phyloP scores from a whole-genome alignment of 2,113 vertebrate species.

The Datnioides undecimradiatus region DNA sequence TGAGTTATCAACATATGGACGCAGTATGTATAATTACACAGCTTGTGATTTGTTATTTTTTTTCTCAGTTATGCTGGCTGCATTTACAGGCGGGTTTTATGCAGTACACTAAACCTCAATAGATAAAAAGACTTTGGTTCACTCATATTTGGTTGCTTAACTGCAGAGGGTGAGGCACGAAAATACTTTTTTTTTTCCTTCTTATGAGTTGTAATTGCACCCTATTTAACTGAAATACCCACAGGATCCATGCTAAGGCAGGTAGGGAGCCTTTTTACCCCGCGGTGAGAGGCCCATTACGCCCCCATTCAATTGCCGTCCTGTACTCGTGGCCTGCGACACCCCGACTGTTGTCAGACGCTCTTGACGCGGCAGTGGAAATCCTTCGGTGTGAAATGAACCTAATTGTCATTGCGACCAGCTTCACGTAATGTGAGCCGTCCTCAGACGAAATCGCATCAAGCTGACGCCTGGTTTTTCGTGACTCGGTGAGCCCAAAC shows the following conservation, averaged over 20 bases:
- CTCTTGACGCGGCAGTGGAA: too few species aligned
- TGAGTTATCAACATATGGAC: slow-evolving; percentile 24
- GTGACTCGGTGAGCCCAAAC: background rate
- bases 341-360: background rate
- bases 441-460: background rate
- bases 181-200: background rate
- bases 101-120: background rate
- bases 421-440: background rate
- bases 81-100: slow-evolving; percentile 15
- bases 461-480: background rate
- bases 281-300: too few species aligned
- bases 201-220: background rate
- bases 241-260: background rate
- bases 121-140: background rate
- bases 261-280: background rate
- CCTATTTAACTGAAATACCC: background rate
- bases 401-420: background rate
- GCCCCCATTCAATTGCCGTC: background rate
- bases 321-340: background rate
- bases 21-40: slow-evolving; percentile 7
- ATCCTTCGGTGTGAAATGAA: background rate
- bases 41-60: slow-evolving; percentile 1
- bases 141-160: background rate
- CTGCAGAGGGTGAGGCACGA: background rate
- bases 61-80: background rate